Evolutionary conservation across 2,113 vertebrate genomes (phyloP).

Genomic region (Syrmaticus mikado): DNA sequence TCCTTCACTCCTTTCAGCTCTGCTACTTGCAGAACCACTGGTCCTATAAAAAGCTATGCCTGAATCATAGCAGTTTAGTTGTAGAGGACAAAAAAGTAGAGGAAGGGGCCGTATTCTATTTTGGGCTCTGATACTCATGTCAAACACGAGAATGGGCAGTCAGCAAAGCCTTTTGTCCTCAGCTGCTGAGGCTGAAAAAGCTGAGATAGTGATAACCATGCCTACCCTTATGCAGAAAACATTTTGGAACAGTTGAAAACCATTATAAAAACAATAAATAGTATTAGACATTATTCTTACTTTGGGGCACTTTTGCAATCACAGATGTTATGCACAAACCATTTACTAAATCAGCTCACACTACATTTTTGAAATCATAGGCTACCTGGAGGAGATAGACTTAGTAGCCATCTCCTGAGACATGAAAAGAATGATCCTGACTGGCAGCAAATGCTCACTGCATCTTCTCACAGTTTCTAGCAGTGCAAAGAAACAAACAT

Average conservation of each 20-base stretch:
- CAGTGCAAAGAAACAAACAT: background rate
- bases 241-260: conserved; percentile 7
- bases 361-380: background rate
- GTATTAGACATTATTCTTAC: background rate
- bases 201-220: background rate
- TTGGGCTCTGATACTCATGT: background rate
- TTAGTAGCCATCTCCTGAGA: background rate
- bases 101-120: background rate
- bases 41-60: background rate
- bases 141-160: background rate
- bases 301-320: background rate
- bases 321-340: background rate
- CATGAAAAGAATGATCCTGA: background rate
- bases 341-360: background rate
- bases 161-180: background rate
- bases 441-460: conserved; percentile 7
- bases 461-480: background rate
- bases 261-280: background rate
- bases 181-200: background rate
- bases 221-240: background rate
- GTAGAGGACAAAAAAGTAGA: background rate
- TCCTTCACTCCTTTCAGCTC: background rate
- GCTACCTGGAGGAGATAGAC: background rate
- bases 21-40: background rate
- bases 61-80: background rate